Evolutionary conservation across 2,888 invertebrate genomes (phyloP).

Genomic region (Laothoe populi): DNA sequence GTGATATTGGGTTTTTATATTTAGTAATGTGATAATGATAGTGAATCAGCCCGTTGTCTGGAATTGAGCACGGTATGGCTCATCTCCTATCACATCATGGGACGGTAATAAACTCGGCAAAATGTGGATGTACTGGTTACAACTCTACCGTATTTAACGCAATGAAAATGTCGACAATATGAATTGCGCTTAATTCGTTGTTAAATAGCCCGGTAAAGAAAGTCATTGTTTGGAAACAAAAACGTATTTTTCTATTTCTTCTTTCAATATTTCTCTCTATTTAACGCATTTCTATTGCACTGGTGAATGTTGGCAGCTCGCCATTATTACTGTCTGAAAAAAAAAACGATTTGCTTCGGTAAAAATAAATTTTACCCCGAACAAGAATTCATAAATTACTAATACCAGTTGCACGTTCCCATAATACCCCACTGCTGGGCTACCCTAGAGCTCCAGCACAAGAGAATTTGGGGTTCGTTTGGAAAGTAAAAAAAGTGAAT

Average conservation of each 20-base stretch:
- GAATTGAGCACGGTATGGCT: too few relatives aligned
- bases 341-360: background rate
- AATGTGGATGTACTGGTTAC: too few relatives aligned
- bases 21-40: too few relatives aligned
- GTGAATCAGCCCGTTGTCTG: too few relatives aligned
- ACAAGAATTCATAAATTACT: background rate
- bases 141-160: background rate
- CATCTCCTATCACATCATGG: too few relatives aligned
- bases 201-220: slow-evolving; percentile 4
- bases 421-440: too few relatives aligned
- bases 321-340: background rate
- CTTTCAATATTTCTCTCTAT: background rate
- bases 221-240: slow-evolving; percentile 20
- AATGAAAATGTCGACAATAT: background rate
- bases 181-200: background rate
- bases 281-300: slow-evolving; percentile 8
- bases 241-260: background rate
- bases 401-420: too few relatives aligned
- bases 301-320: background rate
- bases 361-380: background rate
- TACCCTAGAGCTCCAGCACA: too few relatives aligned
- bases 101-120: too few relatives aligned
- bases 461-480: too few relatives aligned
- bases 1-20: too few relatives aligned
- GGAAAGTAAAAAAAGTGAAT: too few relatives aligned